These are phyloP conservation scores for Zeus faber DNA, from an alignment of 2,113 vertebrate genomes.

Conservation along the genomic window DNA sequence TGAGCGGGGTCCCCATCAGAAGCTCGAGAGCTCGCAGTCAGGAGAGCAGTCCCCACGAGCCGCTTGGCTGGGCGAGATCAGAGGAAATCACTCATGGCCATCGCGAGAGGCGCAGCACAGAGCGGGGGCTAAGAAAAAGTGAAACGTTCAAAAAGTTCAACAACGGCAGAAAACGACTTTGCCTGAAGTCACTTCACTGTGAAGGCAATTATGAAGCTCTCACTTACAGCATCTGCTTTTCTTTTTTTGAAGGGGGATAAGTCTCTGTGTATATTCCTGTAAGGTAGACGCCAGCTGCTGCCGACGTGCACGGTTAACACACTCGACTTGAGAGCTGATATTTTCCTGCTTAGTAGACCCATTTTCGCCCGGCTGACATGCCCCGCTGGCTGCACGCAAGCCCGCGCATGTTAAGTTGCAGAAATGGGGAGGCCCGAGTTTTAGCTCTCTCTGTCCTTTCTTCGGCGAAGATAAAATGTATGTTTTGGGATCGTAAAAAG, in stretches of 20 bases:
- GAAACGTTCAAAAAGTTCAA: slow-evolving; percentile 24
- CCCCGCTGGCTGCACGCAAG: slow-evolving; percentile 37
- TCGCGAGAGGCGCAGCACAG: neutral
- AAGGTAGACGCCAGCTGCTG: neutral
- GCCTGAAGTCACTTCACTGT: neutral
- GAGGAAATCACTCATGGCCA: slow-evolving; percentile 27
- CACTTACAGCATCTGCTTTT: slow-evolving; percentile 49
- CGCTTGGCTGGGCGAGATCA: slow-evolving; percentile 26
- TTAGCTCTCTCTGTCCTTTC: no score
- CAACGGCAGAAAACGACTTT: slow-evolving; percentile 2
- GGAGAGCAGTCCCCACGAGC: slow-evolving; percentile 8
- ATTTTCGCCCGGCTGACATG: slow-evolving; percentile 22
- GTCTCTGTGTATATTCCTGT: slow-evolving; percentile 8
- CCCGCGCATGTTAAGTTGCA: slow-evolving; percentile 26
- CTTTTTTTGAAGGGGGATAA: slow-evolving; percentile 5
- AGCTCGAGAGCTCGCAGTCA: slow-evolving; percentile 24
- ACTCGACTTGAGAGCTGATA: neutral
- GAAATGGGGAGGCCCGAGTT: slow-evolving; percentile 1
- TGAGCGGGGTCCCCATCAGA: slow-evolving; percentile 30
- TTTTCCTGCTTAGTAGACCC: neutral
- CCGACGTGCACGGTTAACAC: neutral
- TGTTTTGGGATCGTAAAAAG: no score
- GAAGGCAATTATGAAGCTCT: slow-evolving; percentile 21
- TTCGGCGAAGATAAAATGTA: no score
- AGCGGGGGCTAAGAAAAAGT: slow-evolving; percentile 12